Evolutionary conservation across 2,797 vertebrate genomes (phyloP).

Genomic region (Lophotriccus pileatus): DNA sequence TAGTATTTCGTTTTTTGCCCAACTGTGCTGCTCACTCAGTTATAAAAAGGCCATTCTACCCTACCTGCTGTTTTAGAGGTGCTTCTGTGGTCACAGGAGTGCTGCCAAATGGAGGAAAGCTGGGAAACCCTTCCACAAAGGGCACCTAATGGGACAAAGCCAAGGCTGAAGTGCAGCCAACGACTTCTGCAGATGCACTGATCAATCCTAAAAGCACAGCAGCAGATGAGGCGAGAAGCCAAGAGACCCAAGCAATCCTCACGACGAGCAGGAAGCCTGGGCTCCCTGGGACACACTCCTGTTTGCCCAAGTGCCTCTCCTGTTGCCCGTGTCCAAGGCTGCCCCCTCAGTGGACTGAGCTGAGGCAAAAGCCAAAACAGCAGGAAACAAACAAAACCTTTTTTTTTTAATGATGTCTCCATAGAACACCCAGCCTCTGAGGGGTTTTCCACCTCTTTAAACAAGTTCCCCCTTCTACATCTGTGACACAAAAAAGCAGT

Average conservation of each 20-base stretch:
- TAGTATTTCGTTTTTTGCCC: not conserved
- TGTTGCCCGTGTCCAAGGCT: fast-evolving
- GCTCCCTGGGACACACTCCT: not conserved
- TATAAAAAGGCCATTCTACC: not conserved
- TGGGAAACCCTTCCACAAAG: not conserved
- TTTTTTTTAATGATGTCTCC: not conserved
- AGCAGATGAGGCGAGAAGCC: not conserved
- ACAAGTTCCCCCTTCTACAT: not conserved
- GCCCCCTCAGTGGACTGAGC: not conserved
- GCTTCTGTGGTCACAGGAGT: not conserved
- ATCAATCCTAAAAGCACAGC: not conserved
- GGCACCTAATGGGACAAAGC: not conserved
- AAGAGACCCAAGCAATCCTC: not conserved
- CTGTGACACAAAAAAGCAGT: not conserved
- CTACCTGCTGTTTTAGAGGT: not conserved
- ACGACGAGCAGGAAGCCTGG: fast-evolving
- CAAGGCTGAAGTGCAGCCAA: fast-evolving
- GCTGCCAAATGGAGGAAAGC: not conserved
- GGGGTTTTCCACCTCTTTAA: not conserved
- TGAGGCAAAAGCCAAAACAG: not conserved
- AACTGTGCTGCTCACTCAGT: not conserved
- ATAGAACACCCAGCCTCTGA: not conserved
- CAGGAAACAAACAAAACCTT: not conserved
- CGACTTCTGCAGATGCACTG: not conserved
- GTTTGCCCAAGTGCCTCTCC: not conserved